These are phyloP conservation scores for Pluvialis apricaria DNA, from an alignment of 2,113 vertebrate genomes.

Conservation along the genomic window DNA sequence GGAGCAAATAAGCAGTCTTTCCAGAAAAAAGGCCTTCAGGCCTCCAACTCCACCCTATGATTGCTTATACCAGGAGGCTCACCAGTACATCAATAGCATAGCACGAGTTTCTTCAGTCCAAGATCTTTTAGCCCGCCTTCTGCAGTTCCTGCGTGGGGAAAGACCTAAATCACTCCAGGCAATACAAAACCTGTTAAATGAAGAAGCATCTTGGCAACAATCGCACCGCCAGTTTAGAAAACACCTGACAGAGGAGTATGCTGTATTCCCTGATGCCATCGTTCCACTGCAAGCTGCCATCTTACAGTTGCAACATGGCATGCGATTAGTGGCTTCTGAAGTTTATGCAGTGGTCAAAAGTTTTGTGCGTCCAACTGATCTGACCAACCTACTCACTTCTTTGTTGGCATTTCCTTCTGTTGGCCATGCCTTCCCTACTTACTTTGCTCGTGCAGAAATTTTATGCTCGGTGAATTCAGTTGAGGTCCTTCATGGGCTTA, in stretches of 20 bases:
- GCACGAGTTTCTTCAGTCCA: slow-evolving; percentile 79
- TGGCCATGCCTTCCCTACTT: slow-evolving; percentile 73
- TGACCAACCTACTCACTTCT: slow-evolving; percentile 75
- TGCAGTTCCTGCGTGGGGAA: slow-evolving; percentile 74
- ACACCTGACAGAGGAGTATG: slow-evolving; percentile 83
- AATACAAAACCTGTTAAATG: slow-evolving; percentile 82
- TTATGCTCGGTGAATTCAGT: slow-evolving; percentile 85
- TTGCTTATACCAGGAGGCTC: slow-evolving; percentile 86
- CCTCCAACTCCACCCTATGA: slow-evolving; percentile 80
- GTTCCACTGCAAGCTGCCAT: slow-evolving; percentile 83
- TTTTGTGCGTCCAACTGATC: slow-evolving; percentile 63
- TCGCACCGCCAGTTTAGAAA: slow-evolving; percentile 89
- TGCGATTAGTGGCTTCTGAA: slow-evolving; percentile 89
- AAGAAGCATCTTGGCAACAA: slow-evolving; percentile 91
- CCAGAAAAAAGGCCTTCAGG: slow-evolving; percentile 90
- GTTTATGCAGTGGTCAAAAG: slow-evolving; percentile 59
- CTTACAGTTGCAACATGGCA: slow-evolving; percentile 88
- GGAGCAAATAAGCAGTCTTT: slow-evolving; percentile 79
- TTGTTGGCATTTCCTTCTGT: slow-evolving; percentile 85
- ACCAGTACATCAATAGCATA: slow-evolving; percentile 88
- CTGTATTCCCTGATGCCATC: slow-evolving; percentile 83
- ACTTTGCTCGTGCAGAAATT: slow-evolving; percentile 83
- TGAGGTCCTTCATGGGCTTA: slow-evolving; percentile 78
- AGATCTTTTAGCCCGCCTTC: slow-evolving; percentile 83
- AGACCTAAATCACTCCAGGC: slow-evolving; percentile 73